A percentile compares a stretch with the other conserved stretches of the same genome.
phyloP scores from a whole-genome alignment of 2,113 vertebrate genomes.

The Pica pica region DNA sequence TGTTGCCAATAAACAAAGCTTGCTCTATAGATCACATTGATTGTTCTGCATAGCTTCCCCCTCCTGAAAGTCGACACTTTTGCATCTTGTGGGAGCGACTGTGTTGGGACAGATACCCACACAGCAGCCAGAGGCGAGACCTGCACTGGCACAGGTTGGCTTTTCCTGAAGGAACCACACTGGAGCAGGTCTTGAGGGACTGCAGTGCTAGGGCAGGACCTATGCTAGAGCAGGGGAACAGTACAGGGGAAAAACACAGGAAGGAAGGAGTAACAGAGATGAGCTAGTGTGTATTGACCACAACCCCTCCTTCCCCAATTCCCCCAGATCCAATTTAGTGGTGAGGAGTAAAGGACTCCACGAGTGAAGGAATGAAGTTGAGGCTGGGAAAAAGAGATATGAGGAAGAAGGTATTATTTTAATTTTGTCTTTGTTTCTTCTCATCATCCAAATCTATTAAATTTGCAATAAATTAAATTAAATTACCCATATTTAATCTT shows the following conservation, averaged over 20 bases:
- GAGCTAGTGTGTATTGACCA: neutral
- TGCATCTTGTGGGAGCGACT: neutral
- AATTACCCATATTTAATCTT: neutral
- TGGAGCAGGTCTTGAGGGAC: neutral
- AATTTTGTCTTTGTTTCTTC: neutral
- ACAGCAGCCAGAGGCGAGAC: neutral
- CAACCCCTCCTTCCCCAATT: rapidly evolving
- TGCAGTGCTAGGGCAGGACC: neutral
- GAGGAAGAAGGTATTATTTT: neutral
- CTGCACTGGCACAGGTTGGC: neutral
- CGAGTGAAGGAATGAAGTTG: neutral
- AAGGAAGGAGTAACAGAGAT: neutral
- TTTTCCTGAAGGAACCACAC: neutral
- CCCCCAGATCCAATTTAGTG: rapidly evolving
- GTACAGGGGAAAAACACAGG: neutral
- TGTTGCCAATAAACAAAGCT: no score
- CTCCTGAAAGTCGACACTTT: no score
- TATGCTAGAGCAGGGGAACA: neutral
- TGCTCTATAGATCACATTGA: no score
- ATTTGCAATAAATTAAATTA: neutral
- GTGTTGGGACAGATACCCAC: neutral
- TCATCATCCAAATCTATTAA: neutral
- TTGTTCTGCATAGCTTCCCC: no score
- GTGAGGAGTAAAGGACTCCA: neutral
- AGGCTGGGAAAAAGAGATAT: neutral